A percentile compares a stretch with the other conserved stretches of the same genome.
These are phyloP conservation scores for Hypotaenidia philippensis DNA, from an alignment of 2,797 vertebrate species.

Conservation along the genomic window DNA sequence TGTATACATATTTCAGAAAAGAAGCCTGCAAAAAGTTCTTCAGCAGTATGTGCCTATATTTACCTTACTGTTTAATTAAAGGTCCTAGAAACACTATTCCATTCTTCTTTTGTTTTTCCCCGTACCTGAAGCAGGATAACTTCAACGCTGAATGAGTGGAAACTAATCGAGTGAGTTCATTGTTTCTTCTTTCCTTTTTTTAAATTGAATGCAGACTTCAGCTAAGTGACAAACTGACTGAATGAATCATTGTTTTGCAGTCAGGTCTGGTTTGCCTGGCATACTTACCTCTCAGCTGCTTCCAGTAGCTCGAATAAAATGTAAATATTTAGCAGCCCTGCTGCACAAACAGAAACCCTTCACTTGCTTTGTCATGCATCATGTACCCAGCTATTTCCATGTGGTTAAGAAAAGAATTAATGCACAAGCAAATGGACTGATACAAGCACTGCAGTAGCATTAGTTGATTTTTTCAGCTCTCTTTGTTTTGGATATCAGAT, in stretches of 20 bases:
- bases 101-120: neutral
- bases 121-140: neutral
- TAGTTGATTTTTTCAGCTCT: neutral
- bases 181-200: neutral
- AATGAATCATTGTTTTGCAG: conserved; percentile 11
- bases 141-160: neutral
- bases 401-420: neutral
- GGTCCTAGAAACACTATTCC: neutral
- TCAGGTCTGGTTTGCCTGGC: neutral
- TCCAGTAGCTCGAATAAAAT: neutral
- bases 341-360: conserved; percentile 17
- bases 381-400: neutral
- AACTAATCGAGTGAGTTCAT: neutral
- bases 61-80: neutral
- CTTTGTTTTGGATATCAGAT: neutral
- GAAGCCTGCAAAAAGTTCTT: neutral
- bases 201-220: neutral
- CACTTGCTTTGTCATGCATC: neutral
- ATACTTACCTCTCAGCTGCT: neutral
- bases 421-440: neutral
- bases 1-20: neutral
- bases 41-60: neutral
- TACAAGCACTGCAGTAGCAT: neutral
- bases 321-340: conserved; percentile 15
- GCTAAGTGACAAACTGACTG: neutral